Base-by-base conservation (phyloP, 2,888 invertebrate genomes). In the Zeuzera pyrina region DNA sequence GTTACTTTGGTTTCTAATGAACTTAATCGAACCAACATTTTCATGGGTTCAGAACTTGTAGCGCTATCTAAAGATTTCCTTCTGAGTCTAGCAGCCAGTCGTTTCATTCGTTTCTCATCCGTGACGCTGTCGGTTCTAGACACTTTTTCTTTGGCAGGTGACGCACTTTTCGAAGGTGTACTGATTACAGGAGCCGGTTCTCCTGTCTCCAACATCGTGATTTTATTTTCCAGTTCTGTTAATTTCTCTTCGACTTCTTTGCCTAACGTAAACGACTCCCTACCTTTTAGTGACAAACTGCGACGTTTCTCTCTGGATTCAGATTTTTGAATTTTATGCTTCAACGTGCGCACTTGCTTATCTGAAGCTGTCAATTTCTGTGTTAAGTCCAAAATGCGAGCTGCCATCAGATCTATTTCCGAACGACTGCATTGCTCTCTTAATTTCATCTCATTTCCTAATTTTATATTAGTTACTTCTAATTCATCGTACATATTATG, bases 221-320 rank as follows among this genome's bases (percentile, higher is more conserved):
- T 90, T 73, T 92, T 93, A 30, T 86, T 89, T 71, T 94, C 93
- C 36, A 94, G 67, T 59, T 93, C 91, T n/a, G 87, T 86, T 27
- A 94, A 84, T 63, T 94, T 94, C 41, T 92, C 91, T 65, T 95
- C 95, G 11, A 95, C 87, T 64, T 94, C 93, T 63, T 92, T 93
- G 8, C 91, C 90, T 27, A 93, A 86, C 5, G 91, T 89, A 46
- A 93, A 87, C 15, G 92, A 91, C 63, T 94, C 93, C 44, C 91
- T 87, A 4, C 93, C 93, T 66, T 94, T 94, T 25, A 95, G 73
- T 0, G 94, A 94, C 12, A 94, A 77, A 21, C 94, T 93, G 40
- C 94, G 85, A 42, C 94, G 81, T 47, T 94, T 91, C 50, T 92
- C 92, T 47, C 91, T 85, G 0, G 88, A 88, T 55, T 94, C 94